A percentile compares a stretch with the other conserved stretches of the same genome.
Conservation (phyloP, 2,113 vertebrate genomes). For the Carlito syrichta region DNA sequence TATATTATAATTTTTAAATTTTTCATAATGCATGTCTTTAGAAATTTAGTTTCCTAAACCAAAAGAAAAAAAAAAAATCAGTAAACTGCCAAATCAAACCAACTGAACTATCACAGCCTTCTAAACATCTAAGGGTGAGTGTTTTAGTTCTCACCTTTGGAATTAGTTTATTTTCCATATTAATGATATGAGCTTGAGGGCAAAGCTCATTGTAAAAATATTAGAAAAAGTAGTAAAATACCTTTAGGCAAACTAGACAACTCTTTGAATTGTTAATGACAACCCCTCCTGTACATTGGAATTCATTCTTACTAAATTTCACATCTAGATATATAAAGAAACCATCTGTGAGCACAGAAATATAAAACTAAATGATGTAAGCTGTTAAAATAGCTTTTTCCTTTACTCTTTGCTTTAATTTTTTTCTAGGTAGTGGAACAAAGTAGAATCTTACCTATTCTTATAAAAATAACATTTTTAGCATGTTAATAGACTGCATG, state of each 20-base stretch:
- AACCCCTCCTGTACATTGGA: background rate
- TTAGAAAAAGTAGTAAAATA: background rate
- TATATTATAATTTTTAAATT: background rate
- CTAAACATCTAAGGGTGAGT: background rate
- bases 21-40: background rate
- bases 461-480: background rate
- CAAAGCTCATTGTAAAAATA: constrained; percentile 7
- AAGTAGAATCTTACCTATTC: background rate
- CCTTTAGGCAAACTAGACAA: background rate
- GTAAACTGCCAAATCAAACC: background rate
- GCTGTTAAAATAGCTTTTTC: constrained; percentile 11
- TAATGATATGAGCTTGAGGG: background rate
- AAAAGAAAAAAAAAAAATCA: background rate
- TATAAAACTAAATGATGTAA: constrained; percentile 16
- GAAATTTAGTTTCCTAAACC: background rate
- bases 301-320: constrained; percentile 24
- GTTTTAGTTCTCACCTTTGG: background rate
- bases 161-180: background rate
- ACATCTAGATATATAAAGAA: background rate
- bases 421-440: background rate
- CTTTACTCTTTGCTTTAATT: background rate
- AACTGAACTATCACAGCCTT: background rate
- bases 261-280: constrained; percentile 48
- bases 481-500: background rate
- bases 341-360: background rate